Evolutionary conservation across 1,140 invertebrate species (phyloP), one percentile per base, ranked within the genome.

Genomic region (Triops longicaudatus): DNA sequence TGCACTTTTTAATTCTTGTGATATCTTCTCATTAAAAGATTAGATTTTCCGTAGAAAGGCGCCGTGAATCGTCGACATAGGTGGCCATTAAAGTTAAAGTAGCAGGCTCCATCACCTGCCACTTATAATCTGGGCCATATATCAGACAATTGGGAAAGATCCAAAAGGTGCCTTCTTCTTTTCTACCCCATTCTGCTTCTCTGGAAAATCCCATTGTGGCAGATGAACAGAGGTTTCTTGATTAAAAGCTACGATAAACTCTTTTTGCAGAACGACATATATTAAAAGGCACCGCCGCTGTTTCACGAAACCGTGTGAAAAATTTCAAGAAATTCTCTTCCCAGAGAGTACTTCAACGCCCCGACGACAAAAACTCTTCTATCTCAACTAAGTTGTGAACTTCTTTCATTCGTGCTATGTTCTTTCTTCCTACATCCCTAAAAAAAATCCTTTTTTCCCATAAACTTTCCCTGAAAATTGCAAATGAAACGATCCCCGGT

Each of bases 71-170:
- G 50, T 63, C 50, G 14, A 63, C 50, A 63, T 63, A 63, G 50
- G 50, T 63, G 50, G 50, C 50, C 50, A 63, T 63, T 63, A 63
- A 63, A 63, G 50, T 63, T 63, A 63, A 63, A 63, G 50, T 63
- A 63, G 50, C 50, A 63, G 50, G 50, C 50, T 63, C 50, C 50
- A 63, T 63, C 50, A 63, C 50, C 50, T 63, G 50, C 50, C 50
- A 63, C 17, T 63, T 63, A 63, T 63, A 63, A 63, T 63, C 50
- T 63, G 50, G 50, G 50, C 50, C 50, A 22, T 63, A 63, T 63
- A 63, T 63, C 50, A 63, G 50, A 63, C 50, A 63, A 63, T 63
- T 63, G 50, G 31, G 50, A 63, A 22, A 63, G 50, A 63, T 63
- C 50, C 50, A 9, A 63, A 63, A n/a, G 50, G 31, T 7, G 7